Conservation (phyloP, 92 coral and sea anemone species). For the Chrysogorgia sp. region DNA sequence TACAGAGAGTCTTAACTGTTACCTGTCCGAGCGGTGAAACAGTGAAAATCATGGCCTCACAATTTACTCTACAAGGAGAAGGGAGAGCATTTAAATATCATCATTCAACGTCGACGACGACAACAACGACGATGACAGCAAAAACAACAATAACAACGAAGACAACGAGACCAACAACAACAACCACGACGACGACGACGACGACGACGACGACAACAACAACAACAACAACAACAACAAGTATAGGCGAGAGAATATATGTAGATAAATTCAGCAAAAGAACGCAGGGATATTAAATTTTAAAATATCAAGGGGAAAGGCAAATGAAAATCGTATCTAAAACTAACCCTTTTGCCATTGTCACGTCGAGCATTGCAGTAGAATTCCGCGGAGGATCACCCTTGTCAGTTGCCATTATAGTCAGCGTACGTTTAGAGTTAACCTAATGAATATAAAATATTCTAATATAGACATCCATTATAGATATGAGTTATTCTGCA, state of each 20-base stretch:
- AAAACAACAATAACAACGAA: background rate
- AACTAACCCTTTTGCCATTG: constrained; percentile 35
- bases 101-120: background rate
- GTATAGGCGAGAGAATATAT: too few species aligned
- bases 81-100: background rate
- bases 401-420: constrained; percentile 74
- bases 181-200: background rate
- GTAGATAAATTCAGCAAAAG: too few species aligned
- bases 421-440: constrained; percentile 58
- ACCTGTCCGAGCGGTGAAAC: constrained; percentile 71
- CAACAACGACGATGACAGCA: background rate
- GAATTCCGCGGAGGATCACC: constrained; percentile 72
- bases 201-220: too few species aligned
- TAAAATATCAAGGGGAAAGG: background rate
- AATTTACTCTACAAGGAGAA: constrained; percentile 58
- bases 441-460: constrained; percentile 38
- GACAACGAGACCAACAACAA: background rate
- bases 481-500: too few species aligned
- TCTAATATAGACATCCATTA: too few species aligned
- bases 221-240: too few species aligned
- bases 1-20: constrained; percentile 73
- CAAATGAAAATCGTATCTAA: background rate
- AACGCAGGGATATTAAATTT: too few species aligned
- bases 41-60: constrained; percentile 87
- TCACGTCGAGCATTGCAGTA: constrained; percentile 65